Evolutionary conservation across 2,888 invertebrate genomes (phyloP).

Genomic region (Argyra leucocephala): DNA sequence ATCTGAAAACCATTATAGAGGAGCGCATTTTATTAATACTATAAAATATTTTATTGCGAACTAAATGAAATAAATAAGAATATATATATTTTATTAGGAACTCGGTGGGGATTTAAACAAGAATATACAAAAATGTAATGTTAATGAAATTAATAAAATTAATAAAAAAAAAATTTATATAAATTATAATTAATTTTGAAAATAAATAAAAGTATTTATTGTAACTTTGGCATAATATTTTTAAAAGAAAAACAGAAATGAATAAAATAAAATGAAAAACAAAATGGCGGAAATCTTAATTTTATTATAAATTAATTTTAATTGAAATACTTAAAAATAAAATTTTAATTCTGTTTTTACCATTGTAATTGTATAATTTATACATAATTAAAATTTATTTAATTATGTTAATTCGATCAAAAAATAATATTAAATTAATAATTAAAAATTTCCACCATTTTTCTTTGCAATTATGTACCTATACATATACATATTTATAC

Average conservation of each 20-base stretch:
- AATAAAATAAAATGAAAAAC: too few relatives aligned
- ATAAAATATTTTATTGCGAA: too few relatives aligned
- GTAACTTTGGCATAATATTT: not conserved
- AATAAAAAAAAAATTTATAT: not conserved
- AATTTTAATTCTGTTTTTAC: not conserved
- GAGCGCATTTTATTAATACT: too few relatives aligned
- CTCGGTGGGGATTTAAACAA: not conserved
- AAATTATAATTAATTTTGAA: not conserved
- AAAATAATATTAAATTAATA: too few relatives aligned
- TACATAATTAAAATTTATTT: too few relatives aligned
- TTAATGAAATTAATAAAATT: not conserved
- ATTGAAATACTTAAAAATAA: not conserved
- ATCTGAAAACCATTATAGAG: too few relatives aligned
- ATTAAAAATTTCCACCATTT: too few relatives aligned
- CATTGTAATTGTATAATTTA: too few relatives aligned
- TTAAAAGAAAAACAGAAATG: not conserved
- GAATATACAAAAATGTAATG: not conserved
- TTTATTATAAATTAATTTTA: not conserved
- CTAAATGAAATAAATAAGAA: too few relatives aligned
- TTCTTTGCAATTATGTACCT: too few relatives aligned
- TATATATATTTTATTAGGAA: not conserved
- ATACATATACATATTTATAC: too few relatives aligned
- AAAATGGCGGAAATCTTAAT: not conserved
- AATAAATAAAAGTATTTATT: not conserved
- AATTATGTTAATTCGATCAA: too few relatives aligned